These are phyloP conservation scores for Chrysoperla carnea DNA, from an alignment of 1,140 invertebrate genomes.

Conservation along the genomic window DNA sequence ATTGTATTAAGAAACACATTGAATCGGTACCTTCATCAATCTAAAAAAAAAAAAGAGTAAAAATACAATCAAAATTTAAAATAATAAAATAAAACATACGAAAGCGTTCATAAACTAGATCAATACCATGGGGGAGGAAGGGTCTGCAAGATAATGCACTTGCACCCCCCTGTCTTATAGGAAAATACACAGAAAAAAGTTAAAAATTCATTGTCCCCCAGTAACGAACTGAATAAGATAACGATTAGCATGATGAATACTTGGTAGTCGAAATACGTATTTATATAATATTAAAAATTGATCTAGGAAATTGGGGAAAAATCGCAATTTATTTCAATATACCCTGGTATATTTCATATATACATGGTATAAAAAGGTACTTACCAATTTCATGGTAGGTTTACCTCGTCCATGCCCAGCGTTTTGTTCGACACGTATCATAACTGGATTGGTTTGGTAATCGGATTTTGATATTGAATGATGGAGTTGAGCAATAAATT, in stretches of 20 bases:
- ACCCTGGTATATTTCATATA: too few relatives aligned
- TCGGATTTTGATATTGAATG: slow-evolving; percentile 41
- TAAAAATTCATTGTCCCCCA: too few relatives aligned
- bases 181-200: slow-evolving; percentile 3
- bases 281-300: too few relatives aligned
- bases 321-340: too few relatives aligned
- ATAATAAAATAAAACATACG: slow-evolving; percentile 4
- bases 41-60: slow-evolving; percentile 43
- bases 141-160: slow-evolving; percentile 1
- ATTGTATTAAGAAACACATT: slow-evolving; percentile 67
- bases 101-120: slow-evolving; percentile 2
- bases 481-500: slow-evolving; percentile 86
- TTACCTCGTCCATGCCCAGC: slow-evolving; percentile 93
- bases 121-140: slow-evolving; percentile 3
- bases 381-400: slow-evolving; percentile 81
- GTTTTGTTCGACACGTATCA: slow-evolving; percentile 84
- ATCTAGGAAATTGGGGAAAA: too few relatives aligned
- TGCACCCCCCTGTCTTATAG: background rate
- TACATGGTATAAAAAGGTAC: slow-evolving; percentile 20
- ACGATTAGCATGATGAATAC: too few relatives aligned
- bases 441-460: slow-evolving; percentile 69
- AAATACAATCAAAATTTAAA: too few relatives aligned
- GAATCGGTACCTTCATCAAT: slow-evolving; percentile 83
- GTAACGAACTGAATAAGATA: too few relatives aligned
- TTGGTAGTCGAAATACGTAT: too few relatives aligned